Evolutionary conservation across 2,113 vertebrate species (phyloP), one percentile per base, ranked within the genome.

Genomic region (Ovis aries): DNA sequence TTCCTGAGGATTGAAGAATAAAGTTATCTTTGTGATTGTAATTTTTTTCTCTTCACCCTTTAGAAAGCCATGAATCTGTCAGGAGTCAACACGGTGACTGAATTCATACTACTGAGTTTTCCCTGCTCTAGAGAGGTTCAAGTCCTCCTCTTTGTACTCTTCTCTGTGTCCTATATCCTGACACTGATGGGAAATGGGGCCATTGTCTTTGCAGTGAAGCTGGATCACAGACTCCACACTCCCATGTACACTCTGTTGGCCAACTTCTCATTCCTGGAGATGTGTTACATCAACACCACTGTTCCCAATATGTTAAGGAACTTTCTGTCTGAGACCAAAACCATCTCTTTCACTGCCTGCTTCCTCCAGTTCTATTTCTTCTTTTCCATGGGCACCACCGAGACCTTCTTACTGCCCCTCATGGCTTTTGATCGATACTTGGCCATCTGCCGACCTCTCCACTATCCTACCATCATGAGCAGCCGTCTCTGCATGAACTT

Each of bases 351-450:
- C 90, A 77, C 45, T 0, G 90, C 93, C 25, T 98, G 98, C 45
- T 98, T 98, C 64, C 67, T 96, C 23, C 98, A 98, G 36, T 98
- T 98, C 57, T 98, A 98, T 48, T 97, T 98, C 36, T 98, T 98
- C 92, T 95, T 96, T 33, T 97, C 97, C 15, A 85, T 96, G 83
- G 98, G 97, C 11, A 92, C 12, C 19, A 91, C 90, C 0, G 98
- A 98, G 74, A 97, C 89, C 10, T 77, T 98, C 84, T 88, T 98
- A 29, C 85, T 98, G 0, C 86, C 97, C 0, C 88, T 98, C 14
- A 98, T 98, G 98, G 98, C 98, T 48, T 98, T 98, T 82, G 98
- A 98, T 57, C 50, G 97, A 31, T 98, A 97, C 84, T 50, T 98
- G 59, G 98, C 98, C 77, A 98, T 98, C 88, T 98, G 98, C 45